These are phyloP conservation scores for Cheilosia soror DNA, from an alignment of 2,888 invertebrate species.

Conservation along the genomic window DNA sequence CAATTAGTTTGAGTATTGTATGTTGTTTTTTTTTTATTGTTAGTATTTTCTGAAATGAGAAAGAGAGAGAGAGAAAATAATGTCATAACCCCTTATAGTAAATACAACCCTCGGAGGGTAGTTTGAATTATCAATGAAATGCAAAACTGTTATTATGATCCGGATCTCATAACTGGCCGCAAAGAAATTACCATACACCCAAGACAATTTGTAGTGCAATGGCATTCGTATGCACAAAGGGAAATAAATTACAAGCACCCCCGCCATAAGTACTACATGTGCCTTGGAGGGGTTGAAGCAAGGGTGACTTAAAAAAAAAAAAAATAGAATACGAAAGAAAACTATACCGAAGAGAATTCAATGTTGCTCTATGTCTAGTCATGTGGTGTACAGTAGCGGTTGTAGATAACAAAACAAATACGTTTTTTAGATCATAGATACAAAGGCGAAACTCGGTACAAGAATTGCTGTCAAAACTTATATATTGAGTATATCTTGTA, in stretches of 20 bases:
- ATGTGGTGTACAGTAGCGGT: constrained; percentile 23
- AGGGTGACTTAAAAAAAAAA: constrained; percentile 21
- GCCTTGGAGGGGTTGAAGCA: constrained; percentile 53
- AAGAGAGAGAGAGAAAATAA: constrained; percentile 14
- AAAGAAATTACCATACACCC: constrained; percentile 68
- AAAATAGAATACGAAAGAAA: background rate
- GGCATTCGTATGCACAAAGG: constrained; percentile 70
- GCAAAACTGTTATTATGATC: constrained; percentile 70
- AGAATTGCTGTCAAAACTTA: too few species aligned
- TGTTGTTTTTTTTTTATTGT: constrained; percentile 8
- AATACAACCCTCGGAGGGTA: constrained; percentile 39
- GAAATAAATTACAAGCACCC: constrained; percentile 64
- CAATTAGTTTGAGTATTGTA: constrained; percentile 58
- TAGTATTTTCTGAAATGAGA: constrained; percentile 43
- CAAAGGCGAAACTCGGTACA: background rate
- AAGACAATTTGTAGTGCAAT: constrained; percentile 56
- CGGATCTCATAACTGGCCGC: constrained; percentile 64
- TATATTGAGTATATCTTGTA: too few species aligned
- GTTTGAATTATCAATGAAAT: constrained; percentile 67
- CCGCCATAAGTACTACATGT: background rate
- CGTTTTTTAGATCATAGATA: background rate
- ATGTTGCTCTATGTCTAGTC: constrained; percentile 56
- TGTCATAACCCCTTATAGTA: constrained; percentile 16
- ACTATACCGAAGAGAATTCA: constrained; percentile 26
- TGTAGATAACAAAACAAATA: constrained; percentile 9